phyloP scores from a whole-genome alignment of 2,113 vertebrate genomes.

The Erpornis zantholeuca region DNA sequence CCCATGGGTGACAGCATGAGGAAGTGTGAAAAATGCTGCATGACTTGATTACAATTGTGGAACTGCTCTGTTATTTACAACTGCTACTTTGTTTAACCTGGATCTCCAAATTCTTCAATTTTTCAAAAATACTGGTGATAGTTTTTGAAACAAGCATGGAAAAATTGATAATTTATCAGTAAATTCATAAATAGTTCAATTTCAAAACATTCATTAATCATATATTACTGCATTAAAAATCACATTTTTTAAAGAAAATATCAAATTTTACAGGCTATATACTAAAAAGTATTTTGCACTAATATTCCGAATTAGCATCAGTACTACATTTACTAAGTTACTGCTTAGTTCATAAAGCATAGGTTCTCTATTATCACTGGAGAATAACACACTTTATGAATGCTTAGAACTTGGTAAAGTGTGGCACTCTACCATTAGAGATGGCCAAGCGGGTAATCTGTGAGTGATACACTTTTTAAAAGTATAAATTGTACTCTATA shows the following conservation, averaged over 20 bases:
- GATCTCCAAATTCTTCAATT: neutral
- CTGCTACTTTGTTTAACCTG: neutral
- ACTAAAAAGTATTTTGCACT: neutral
- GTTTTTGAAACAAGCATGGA: neutral
- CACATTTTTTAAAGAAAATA: neutral
- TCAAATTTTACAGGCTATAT: neutral
- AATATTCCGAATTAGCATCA: neutral
- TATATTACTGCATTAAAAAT: neutral
- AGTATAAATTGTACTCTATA: neutral
- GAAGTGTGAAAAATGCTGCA: neutral
- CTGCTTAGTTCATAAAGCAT: neutral
- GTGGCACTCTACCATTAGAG: neutral
- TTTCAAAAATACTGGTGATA: neutral
- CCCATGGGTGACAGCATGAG: neutral
- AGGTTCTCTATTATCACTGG: neutral
- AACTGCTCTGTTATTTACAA: neutral
- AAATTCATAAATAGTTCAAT: neutral
- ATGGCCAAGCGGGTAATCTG: neutral
- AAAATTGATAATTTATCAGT: neutral
- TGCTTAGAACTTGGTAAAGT: neutral
- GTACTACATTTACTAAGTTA: neutral
- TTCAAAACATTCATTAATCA: neutral
- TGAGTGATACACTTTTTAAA: neutral
- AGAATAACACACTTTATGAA: neutral
- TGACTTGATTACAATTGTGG: neutral